Evolutionary conservation across 2,888 invertebrate species (phyloP), one percentile per base, ranked within the genome.

Genomic region (Myopa testacea): DNA sequence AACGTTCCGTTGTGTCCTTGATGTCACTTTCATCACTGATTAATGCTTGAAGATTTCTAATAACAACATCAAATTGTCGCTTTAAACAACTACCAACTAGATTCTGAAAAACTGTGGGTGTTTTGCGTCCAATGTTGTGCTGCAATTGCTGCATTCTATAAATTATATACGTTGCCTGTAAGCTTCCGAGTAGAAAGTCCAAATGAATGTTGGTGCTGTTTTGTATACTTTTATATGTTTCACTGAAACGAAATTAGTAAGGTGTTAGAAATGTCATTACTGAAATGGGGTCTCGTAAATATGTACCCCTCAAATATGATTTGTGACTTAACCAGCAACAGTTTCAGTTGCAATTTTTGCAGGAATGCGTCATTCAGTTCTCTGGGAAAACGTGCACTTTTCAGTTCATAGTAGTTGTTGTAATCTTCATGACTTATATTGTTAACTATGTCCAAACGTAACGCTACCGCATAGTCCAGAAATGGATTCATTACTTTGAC

Each of bases 291-390:
- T 8, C 8, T 69, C 19, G 7, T 34, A 70, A 45, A 19, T 5
- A 75, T 26, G 79, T 82, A 85, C 85, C 76, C 79, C 45, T 83
- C 82, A 76, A 79, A 82, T 7, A 58, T 65, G 12, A 81, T 37
- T 12, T 78, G 75, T 34, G 81, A 81, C 45, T 81, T 79, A 7
- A 81, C 58, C 14, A 83, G 78, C n/a, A 83, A 62, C 34, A 82
- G 79, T 73, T 86, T 86, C 3, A 88, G 45, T 81, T 88, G 86
- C 10, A 88, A 75, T 62, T 83, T 84, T 55, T 84, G 82, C 7
- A 85, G 78, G 45, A 84, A 84, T 1, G 26, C 6, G 4, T 85
- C 84, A 16, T 82, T 82, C 3, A 84, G 71, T 67, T 79, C 71
- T 4, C 58, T 75, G 63, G 71, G 80, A 78, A 80, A 76, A 12